Evolutionary conservation across 2,888 invertebrate genomes (phyloP).

Genomic region (Cryptus viduatorius): DNA sequence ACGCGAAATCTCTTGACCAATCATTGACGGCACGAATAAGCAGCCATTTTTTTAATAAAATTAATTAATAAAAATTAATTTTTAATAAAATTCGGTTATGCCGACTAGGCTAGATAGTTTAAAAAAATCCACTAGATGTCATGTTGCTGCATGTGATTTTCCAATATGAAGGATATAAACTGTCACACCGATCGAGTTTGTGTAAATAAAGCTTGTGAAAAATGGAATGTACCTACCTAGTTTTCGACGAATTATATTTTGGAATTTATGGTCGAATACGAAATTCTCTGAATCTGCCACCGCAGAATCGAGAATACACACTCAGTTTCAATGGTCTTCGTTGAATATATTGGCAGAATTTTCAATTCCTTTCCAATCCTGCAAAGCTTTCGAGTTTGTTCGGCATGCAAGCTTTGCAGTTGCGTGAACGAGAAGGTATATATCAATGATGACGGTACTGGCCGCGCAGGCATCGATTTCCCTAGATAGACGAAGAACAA

Average conservation of each 20-base stretch:
- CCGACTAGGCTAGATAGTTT: too few relatives aligned
- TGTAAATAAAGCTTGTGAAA: background rate
- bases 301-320: background rate
- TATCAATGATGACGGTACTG: constrained; percentile 5
- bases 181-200: background rate
- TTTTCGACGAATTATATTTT: background rate
- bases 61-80: too few relatives aligned
- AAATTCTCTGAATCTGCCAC: background rate
- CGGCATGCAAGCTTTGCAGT: constrained; percentile 49
- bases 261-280: background rate
- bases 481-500: constrained; percentile 19
- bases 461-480: constrained; percentile 45
- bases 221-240: background rate
- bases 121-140: too few relatives aligned
- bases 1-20: too few relatives aligned
- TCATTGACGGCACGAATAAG: too few relatives aligned
- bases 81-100: too few relatives aligned
- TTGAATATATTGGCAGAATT: constrained; percentile 46
- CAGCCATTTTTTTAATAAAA: too few relatives aligned
- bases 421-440: constrained; percentile 13
- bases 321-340: background rate
- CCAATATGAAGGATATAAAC: background rate
- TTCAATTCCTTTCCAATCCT: constrained; percentile 56
- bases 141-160: too few relatives aligned
- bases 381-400: constrained; percentile 32